A percentile compares a stretch with the other conserved stretches of the same genome.
These are phyloP conservation scores for Watsonalla binaria DNA, from an alignment of 2,888 invertebrate genomes.

Conservation along the genomic window DNA sequence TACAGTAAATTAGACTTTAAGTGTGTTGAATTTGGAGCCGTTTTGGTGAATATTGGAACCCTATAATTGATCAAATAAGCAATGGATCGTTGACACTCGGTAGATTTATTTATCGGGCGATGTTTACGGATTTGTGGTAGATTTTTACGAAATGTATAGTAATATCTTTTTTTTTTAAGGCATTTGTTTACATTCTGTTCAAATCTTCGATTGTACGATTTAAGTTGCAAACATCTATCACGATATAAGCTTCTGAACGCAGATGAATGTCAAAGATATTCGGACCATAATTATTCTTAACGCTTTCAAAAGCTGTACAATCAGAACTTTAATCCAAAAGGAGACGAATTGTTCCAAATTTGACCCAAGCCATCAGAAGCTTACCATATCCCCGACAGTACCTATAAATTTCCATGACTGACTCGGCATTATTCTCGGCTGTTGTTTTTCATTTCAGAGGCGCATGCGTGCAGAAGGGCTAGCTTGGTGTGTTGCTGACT, in stretches of 20 bases:
- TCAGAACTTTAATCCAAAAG: too few relatives aligned
- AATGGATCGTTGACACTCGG: conserved; percentile 57
- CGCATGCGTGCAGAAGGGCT: conserved; percentile 77
- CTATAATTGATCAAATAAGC: conserved; percentile 37
- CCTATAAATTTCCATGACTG: conserved; percentile 74
- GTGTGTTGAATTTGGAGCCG: not conserved
- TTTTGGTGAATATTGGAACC: conserved; percentile 69
- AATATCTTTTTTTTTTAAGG: not conserved
- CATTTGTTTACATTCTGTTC: too few relatives aligned
- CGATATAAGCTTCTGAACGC: not conserved
- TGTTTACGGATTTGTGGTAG: conserved; percentile 40
- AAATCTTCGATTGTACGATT: not conserved
- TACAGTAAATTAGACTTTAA: too few relatives aligned
- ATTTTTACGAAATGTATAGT: conserved; percentile 16
- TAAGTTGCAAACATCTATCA: conserved; percentile 3
- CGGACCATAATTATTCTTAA: conserved; percentile 17
- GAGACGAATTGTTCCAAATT: too few relatives aligned
- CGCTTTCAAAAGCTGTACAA: too few relatives aligned
- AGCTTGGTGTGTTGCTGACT: conserved; percentile 75
- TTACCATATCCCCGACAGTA: conserved; percentile 40
- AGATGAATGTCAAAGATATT: conserved; percentile 15
- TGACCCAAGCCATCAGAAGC: conserved; percentile 8
- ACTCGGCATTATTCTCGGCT: conserved; percentile 75
- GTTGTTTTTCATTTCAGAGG: conserved; percentile 77
- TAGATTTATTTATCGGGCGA: conserved; percentile 53